Conservation (phyloP, 92 coral and sea anemone genomes). For the Muricea muricata region DNA sequence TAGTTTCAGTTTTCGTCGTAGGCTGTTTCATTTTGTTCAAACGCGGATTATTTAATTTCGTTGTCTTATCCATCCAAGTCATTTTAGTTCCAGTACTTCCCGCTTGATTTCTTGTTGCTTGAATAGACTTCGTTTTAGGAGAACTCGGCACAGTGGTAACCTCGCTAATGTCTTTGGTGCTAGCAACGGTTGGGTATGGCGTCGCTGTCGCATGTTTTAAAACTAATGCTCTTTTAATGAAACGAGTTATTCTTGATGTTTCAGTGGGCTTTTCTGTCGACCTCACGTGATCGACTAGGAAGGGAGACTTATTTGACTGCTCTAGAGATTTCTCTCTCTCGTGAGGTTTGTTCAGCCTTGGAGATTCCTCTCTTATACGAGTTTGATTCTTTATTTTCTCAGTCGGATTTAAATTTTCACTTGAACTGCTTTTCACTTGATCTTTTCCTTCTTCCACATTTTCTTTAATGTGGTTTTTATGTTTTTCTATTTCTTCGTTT, state of each 20-base stretch:
- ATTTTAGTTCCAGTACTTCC: not conserved
- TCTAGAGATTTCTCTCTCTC: not conserved
- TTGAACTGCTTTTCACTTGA: not conserved
- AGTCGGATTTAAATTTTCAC: not conserved
- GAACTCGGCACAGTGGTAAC: too few relatives aligned
- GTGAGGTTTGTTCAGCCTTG: not conserved
- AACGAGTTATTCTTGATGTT: not conserved
- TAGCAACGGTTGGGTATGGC: too few relatives aligned
- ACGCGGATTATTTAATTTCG: constrained; percentile 11
- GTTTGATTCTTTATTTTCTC: not conserved
- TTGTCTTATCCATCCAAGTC: not conserved
- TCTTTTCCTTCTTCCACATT: not conserved
- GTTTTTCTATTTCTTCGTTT: not conserved
- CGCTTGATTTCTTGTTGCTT: too few relatives aligned
- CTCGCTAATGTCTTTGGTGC: not conserved
- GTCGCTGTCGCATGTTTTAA: not conserved
- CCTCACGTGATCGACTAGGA: not conserved
- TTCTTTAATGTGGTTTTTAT: not conserved
- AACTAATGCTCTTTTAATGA: not conserved
- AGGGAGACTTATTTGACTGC: not conserved
- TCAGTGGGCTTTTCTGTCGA: not conserved
- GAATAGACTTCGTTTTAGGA: not conserved
- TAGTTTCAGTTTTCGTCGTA: not conserved
- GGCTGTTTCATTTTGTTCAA: not conserved
- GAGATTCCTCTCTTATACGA: not conserved